Evolutionary conservation across 2,113 vertebrate genomes (phyloP), one percentile per base, ranked within the genome.

Genomic region (Hemibagrus wyckioides): DNA sequence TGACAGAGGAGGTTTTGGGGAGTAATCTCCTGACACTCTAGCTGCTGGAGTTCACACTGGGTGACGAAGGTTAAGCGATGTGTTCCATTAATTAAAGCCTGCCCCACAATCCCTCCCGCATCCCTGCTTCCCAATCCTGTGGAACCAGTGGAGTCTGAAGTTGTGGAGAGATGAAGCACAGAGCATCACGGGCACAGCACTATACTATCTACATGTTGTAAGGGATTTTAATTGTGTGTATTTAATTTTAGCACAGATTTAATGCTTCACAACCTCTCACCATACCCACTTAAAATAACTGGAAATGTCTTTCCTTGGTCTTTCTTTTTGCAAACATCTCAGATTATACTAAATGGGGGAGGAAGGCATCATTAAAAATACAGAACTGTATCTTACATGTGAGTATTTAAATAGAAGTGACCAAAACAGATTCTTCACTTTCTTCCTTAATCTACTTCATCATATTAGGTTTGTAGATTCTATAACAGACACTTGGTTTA

Each of bases 51-150:
- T 84, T 86, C 84, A 88, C 33, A 57, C 79, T 86, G 84, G 80
- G 84, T 79, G 52, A 86, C 21, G 80, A 82, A 89, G 80, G 84
- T 89, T 89, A 87, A 84, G 86, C 73, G 44, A 87, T 81, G 63
- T 80, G 80, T 87, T 83, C 67, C 56, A 54, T 88, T 84, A 83
- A 95, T 95, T 94, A 94, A 94, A 92, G 90, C 90, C 90, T 87
- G 80, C 90, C 91, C 85, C 90, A 91, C 87, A 94, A 91, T 94
- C 91, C 79, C 83, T 77, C 75, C 69, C 81, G 82, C 88, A 86
- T 79, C 69, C 86, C 85, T 81, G 71, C 30, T 56, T 84, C 85
- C 90, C 83, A 91, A 92, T 90, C 87, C 85, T 81, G 82, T 50
- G 54, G 52, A 88, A 85, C 88, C 67, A 76, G 69, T 89, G 83